Base-by-base conservation (phyloP, 1,140 invertebrate species). In the Cydia strobilella region DNA sequence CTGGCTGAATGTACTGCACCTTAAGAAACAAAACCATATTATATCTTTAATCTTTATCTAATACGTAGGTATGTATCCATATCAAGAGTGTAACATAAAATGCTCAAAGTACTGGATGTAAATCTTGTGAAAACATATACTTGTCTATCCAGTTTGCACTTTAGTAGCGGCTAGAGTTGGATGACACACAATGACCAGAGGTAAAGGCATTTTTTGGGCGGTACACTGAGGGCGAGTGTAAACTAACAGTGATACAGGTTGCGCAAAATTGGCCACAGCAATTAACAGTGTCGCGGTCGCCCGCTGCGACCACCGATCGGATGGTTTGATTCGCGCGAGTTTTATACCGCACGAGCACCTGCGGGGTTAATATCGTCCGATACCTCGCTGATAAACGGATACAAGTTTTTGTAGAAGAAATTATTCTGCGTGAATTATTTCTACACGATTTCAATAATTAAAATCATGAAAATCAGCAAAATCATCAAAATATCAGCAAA, bases 281-380 rank as follows among this genome's bases (percentile, higher is more conserved):
- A 82, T 81, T 81, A 80, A 76, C 79, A 74, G 48, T 77, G 48
- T 74, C 69, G 66, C 59, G 65, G 65, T 69, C 65, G 65, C 27
- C 65, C 65, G 65, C 65, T 39, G 65, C 65, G 65, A 69, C 65
- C 65, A 39, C 51, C 72, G 74, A 62, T 71, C 72, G 35, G 77
- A 77, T 79, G 78, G 79, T 77, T 84, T 84, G 79, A 84, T 82
- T 80, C 76, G 73, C 75, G 39, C 48, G 45, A 77, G 76, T 80
- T 82, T 82, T 84, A 79, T 76, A 78, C 76, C 74, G 74, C 74
- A 69, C 18, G 6, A 35, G 65, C 65, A 35, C 65, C 65, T 35
- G 65, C 65, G 65, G 65, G 63, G 71, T 51, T 35, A 63, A 75
- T 75, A 78, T 78, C 63, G 73, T 59, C 73, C 72, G 74, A 54